These are phyloP conservation scores for Drosophila lutescens DNA, from an alignment of 2,888 invertebrate species.

Conservation along the genomic window DNA sequence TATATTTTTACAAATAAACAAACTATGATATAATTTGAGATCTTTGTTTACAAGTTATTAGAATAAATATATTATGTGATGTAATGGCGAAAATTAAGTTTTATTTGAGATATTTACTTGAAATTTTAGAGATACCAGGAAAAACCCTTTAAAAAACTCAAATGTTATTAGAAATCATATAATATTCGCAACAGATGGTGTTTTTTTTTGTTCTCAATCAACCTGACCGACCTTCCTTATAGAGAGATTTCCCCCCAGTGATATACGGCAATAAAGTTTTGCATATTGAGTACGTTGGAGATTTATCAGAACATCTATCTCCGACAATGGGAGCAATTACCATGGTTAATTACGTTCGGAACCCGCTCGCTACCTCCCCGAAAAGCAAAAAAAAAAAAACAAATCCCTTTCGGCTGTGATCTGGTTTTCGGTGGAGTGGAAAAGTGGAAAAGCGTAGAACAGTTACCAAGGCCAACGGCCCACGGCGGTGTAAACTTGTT, in stretches of 20 bases:
- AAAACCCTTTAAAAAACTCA: background rate
- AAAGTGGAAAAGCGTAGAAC: conserved; percentile 35
- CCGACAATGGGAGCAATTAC: conserved; percentile 37
- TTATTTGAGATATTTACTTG: background rate
- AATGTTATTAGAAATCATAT: no score
- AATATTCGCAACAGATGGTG: background rate
- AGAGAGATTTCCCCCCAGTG: conserved; percentile 1
- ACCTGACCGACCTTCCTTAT: background rate
- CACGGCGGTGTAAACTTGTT: conserved; percentile 62
- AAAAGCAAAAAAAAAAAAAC: conserved; percentile 1
- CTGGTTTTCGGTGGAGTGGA: conserved; percentile 24
- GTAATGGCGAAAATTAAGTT: no score
- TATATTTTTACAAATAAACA: background rate
- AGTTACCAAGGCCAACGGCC: conserved; percentile 37
- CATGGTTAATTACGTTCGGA: conserved; percentile 20
- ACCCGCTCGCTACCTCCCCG: background rate
- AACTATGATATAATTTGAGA: no score
- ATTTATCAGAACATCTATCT: conserved; percentile 31
- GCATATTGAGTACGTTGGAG: conserved; percentile 14
- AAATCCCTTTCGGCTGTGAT: conserved; percentile 35
- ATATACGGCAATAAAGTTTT: background rate
- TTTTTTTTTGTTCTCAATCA: background rate
- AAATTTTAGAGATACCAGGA: background rate
- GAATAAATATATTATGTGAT: no score
- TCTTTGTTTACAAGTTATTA: no score